These are phyloP conservation scores for Drosophila orosa DNA, from an alignment of 1,140 invertebrate species.

Conservation along the genomic window DNA sequence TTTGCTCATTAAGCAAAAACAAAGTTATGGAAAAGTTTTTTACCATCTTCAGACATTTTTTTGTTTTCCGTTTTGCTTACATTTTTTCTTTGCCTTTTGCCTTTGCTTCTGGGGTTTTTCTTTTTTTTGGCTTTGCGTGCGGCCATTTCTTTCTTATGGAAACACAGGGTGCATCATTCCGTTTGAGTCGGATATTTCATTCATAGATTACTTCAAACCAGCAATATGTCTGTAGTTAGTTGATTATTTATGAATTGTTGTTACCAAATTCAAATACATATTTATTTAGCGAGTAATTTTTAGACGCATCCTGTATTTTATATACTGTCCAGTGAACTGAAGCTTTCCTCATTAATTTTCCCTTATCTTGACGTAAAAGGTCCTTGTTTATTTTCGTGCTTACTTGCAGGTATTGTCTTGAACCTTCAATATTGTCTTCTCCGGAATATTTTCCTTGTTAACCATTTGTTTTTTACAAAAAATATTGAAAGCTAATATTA, in stretches of 20 bases:
- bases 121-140: constrained; percentile 24
- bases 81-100: constrained; percentile 37
- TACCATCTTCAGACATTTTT: constrained; percentile 76
- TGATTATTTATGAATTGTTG: too few relatives aligned
- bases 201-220: background rate
- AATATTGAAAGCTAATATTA: background rate
- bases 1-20: constrained; percentile 83
- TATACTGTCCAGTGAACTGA: constrained; percentile 36
- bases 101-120: constrained; percentile 18
- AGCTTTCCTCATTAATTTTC: constrained; percentile 69
- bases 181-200: background rate
- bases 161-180: constrained; percentile 52
- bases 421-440: constrained; percentile 10
- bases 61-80: constrained; percentile 66
- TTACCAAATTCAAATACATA: background rate
- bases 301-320: constrained; percentile 37
- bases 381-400: constrained; percentile 66
- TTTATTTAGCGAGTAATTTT: background rate
- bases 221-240: too few relatives aligned
- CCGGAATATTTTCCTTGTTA: background rate
- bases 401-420: constrained; percentile 41
- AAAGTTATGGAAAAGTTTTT: constrained; percentile 77
- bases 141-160: constrained; percentile 56
- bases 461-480: background rate
- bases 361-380: constrained; percentile 68